Conservation (phyloP, 2,888 invertebrate species). For the Mesochorus sp. region DNA sequence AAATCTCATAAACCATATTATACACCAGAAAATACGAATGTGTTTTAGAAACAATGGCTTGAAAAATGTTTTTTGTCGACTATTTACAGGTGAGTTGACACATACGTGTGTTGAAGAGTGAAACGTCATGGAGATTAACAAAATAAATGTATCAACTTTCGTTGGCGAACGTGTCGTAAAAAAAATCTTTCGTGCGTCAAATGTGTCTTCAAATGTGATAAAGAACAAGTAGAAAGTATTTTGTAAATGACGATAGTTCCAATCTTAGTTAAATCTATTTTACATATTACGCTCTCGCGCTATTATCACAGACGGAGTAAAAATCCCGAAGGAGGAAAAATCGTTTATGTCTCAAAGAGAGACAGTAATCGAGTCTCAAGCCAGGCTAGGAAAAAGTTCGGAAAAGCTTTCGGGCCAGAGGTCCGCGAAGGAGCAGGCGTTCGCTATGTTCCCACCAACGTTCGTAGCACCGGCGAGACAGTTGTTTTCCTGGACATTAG, state of each 20-base stretch:
- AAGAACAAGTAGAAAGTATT: too few relatives aligned
- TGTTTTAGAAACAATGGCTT: neutral
- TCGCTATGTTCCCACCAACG: conserved; percentile 38
- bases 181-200: neutral
- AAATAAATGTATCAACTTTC: too few relatives aligned
- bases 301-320: conserved; percentile 65
- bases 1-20: conserved; percentile 2
- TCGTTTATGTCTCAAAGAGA: neutral
- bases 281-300: too few relatives aligned
- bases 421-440: conserved; percentile 84
- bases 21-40: neutral
- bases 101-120: neutral
- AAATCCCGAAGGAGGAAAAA: conserved; percentile 34
- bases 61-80: neutral
- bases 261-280: too few relatives aligned
- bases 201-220: too few relatives aligned
- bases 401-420: conserved; percentile 90
- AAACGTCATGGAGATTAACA: too few relatives aligned
- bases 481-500: conserved; percentile 51
- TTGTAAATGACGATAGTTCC: too few relatives aligned
- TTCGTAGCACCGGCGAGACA: conserved; percentile 9
- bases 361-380: conserved; percentile 80
- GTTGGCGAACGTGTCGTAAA: neutral
- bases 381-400: conserved; percentile 90
- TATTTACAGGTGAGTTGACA: conserved; percentile 40